Evolutionary conservation across 2,797 vertebrate genomes (phyloP).

Genomic region (Cyprinella venusta): DNA sequence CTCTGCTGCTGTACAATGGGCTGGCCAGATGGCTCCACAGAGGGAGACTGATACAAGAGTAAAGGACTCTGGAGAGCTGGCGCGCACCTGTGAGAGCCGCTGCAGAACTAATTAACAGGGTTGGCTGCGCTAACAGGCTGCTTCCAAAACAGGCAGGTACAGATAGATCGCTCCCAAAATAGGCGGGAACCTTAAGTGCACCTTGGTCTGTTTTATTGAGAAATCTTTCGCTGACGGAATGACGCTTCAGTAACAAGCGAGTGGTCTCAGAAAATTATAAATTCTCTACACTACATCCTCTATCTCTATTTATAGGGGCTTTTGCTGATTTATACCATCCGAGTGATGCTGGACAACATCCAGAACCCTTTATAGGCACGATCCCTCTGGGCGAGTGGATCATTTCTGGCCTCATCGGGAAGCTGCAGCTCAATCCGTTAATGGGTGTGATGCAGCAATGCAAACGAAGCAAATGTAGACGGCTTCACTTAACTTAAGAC

Average conservation of each 20-base stretch:
- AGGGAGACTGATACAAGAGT: constrained; percentile 34
- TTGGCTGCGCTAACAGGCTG: constrained; percentile 19
- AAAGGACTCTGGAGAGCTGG: constrained; percentile 18
- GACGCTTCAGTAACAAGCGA: background rate
- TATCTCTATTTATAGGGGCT: constrained; percentile 26
- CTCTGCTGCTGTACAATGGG: constrained; percentile 42
- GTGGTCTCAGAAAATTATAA: background rate
- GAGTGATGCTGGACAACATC: constrained; percentile 39
- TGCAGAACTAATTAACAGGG: constrained; percentile 31
- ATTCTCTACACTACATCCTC: background rate
- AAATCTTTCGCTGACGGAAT: background rate
- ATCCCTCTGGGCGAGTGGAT: constrained; percentile 8
- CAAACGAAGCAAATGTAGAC: constrained; percentile 28
- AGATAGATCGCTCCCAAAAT: constrained; percentile 6
- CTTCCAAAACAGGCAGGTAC: constrained; percentile 27
- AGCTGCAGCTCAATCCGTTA: constrained; percentile 55
- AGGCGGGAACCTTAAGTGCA: background rate
- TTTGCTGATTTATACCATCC: constrained; percentile 25
- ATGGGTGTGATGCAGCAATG: constrained; percentile 43
- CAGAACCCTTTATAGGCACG: constrained; percentile 27
- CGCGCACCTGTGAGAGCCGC: constrained; percentile 46
- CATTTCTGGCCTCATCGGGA: constrained; percentile 31
- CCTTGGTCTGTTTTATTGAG: background rate
- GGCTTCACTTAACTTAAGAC: constrained; percentile 46
- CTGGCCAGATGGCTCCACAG: constrained; percentile 51